Base-by-base conservation (phyloP, 2,113 vertebrate genomes). In the Trinectes maculatus region DNA sequence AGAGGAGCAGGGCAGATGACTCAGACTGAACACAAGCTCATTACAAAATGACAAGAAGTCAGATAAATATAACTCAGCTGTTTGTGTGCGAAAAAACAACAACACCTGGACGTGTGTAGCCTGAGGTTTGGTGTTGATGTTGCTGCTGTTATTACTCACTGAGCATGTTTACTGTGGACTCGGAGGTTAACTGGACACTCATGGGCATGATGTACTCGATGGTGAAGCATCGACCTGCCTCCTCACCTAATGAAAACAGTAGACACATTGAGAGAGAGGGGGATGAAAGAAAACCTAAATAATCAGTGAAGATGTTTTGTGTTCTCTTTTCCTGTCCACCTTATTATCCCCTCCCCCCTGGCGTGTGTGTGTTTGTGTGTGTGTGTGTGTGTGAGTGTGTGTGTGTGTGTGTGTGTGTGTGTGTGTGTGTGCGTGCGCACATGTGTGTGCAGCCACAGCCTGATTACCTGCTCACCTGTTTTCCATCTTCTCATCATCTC, bases 201-300 rank as follows among this genome's bases (percentile, higher is more conserved):
- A 95, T 93, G 29, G 96, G 96, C 95, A 97, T 95, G 75, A 97
- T 90, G 0, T 96, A 96, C 15, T 96, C 94, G 0, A 96, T 96
- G 43, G 95, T 95, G 80, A 97, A 96, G 76, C 95, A 98, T 53
- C 92, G 94, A 1, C 95, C 95, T 0, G 85, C 91, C 77, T 96
- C 95, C 1, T 95, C 95, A 25, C 96, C 96, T 96, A 78, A 15
- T 74, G 61, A 72, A 13, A 4, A 51, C 12, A 29, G 26, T 16
- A 28, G 9, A 62, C 15, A 12, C 0, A 49, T 43, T 31, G 3
- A 34, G 29, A 25, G 21, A 25, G 1, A 26, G 10, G 12, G 2
- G 1, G 11, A 37, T 22, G 9, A 54, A 36, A 11, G 7, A 24
- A 19, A 31, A n/a, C n/a, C n/a, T n/a, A n/a, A n/a, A n/a, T n/a